Conservation (phyloP, 2,113 vertebrate species). For the Fregetta grallaria region DNA sequence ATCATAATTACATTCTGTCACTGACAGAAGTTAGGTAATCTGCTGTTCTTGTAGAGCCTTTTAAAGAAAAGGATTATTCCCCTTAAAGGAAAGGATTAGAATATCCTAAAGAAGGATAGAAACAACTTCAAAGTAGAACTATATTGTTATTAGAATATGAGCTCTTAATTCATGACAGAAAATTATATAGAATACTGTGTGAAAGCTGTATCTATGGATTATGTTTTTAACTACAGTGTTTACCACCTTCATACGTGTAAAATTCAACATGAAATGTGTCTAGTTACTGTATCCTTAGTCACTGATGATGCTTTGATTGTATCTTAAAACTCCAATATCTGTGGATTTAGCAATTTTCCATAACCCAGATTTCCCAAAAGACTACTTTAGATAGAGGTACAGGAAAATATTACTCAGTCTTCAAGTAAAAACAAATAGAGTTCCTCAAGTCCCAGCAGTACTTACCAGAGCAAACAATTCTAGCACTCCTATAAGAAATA, state of each 20-base stretch:
- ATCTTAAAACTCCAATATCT: not conserved
- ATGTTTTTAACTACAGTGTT: not conserved
- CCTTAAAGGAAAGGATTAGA: not conserved
- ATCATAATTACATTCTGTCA: not conserved
- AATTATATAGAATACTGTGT: not conserved
- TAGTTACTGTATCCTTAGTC: not conserved
- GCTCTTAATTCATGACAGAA: not conserved
- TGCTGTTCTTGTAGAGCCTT: not conserved
- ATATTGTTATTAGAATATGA: not conserved
- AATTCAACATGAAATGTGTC: not conserved
- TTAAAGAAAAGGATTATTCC: not conserved
- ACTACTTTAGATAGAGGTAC: not conserved
- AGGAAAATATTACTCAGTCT: not conserved
- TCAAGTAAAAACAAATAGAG: not conserved
- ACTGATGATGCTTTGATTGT: not conserved
- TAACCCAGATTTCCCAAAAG: not conserved
- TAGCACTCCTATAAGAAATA: slow-evolving; percentile 35
- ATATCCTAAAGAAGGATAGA: not conserved
- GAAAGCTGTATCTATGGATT: not conserved
- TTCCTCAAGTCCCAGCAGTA: slow-evolving; percentile 1
- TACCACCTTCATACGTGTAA: not conserved
- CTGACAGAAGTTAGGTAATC: not conserved
- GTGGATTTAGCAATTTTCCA: not conserved
- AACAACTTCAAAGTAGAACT: not conserved
- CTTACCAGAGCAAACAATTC: slow-evolving; percentile 34